Evolutionary conservation across 2,888 invertebrate genomes (phyloP).

Genomic region (Caradrina kadenii): DNA sequence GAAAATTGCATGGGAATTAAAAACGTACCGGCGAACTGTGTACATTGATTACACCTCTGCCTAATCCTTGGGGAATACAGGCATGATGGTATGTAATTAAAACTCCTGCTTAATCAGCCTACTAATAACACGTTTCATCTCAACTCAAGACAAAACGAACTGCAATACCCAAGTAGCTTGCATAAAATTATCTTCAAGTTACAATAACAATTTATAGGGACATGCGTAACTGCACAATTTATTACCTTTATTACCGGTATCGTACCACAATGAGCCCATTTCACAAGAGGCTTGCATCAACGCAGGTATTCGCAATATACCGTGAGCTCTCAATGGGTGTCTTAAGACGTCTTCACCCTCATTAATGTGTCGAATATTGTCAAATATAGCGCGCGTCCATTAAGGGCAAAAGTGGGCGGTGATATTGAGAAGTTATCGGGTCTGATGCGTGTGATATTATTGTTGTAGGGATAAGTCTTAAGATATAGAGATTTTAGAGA

Average conservation of each 20-base stretch:
- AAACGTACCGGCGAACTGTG: too few relatives aligned
- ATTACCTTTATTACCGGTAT: constrained; percentile 26
- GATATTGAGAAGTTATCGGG: constrained; percentile 74
- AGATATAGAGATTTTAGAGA: constrained; percentile 8
- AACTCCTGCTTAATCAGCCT: not conserved
- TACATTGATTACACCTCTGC: too few relatives aligned
- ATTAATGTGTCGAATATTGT: constrained; percentile 87
- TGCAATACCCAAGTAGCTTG: constrained; percentile 2
- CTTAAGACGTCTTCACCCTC: constrained; percentile 72
- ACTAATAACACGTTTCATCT: not conserved
- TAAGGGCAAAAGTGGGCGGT: constrained; percentile 80
- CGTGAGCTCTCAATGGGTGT: constrained; percentile 59
- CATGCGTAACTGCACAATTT: constrained; percentile 36
- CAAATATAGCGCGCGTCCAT: constrained; percentile 82
- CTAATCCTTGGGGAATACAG: too few relatives aligned
- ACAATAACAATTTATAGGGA: constrained; percentile 44
- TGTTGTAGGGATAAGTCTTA: constrained; percentile 56
- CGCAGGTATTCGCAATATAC: constrained; percentile 56
- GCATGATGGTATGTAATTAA: too few relatives aligned
- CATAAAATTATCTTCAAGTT: constrained; percentile 32
- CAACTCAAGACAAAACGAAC: constrained; percentile 1
- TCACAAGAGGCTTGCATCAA: constrained; percentile 59
- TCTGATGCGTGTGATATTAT: constrained; percentile 56
- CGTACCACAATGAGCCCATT: constrained; percentile 55
- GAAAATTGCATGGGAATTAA: too few relatives aligned